Base-by-base conservation (phyloP, 92 coral and sea anemone genomes). In the Micromussa lordhowensis region DNA sequence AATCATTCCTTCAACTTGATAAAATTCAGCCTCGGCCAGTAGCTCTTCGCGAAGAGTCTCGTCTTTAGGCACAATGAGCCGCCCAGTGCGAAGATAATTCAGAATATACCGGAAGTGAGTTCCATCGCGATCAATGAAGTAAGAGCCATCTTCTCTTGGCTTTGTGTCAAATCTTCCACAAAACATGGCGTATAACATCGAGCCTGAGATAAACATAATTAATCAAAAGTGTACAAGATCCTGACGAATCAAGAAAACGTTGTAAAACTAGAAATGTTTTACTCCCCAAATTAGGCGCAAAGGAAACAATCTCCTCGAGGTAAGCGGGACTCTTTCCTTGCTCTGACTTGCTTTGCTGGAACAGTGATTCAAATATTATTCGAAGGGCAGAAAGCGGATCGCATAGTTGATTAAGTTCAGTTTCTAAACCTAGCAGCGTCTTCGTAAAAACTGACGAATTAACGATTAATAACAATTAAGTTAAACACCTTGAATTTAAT, bases 121-220 rank as follows among this genome's bases (percentile, higher is more conserved):
- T 68, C 95, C 95, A 80, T 90, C 95, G 32, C 95, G 95, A 87
- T 94, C 96, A 68, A 94, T 91, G 75, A 94, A 94, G 90, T 91
- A 94, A 75, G 93, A 84, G 29, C 95, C 97, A 34, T 94, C 95
- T 68, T 94, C 93, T 38, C 88, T 88, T 0, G 94, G 95, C 72
- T 92, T 84, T 24, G 93, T 82, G 82, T 90, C 95, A 82, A 90
- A 92, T 70, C 97, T 66, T 1, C 71, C 35, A 0, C 79, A 83
- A 72, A 83, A 85, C 88, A 85, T 75, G 24, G 82, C 88, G 59
- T 85, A 66, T 38, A 85, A 44, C 88, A 85, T 85, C 32, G 88
- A 85, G 1, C 82, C 88, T 85, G n/a, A 11, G 24, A 30, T 31
- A 71, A 31, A 35, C 11, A 63, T 4, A 5, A 57, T 57, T 15